Base-by-base conservation (phyloP, 1,140 invertebrate species). In the Ptiloglossa arizonensis region DNA sequence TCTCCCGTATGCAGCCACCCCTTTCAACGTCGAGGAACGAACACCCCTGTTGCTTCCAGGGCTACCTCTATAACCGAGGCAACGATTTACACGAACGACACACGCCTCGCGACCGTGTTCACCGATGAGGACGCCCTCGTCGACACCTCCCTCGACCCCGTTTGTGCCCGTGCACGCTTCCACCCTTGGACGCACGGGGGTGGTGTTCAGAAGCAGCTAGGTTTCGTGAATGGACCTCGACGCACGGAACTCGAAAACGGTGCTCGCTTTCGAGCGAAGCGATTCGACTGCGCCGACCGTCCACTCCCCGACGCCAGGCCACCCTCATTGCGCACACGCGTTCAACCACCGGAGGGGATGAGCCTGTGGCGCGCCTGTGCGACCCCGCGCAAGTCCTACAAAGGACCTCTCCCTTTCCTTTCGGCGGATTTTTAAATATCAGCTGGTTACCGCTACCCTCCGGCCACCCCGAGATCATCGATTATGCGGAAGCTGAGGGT, bases 151-250 rank as follows among this genome's bases (percentile, higher is more conserved):
- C 32, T 11, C 27, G 5, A 35, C 15, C 57, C n/a, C 62, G 22
- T 29, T 19, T 57, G 32, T 52, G 50, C 32, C 35, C 32, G 15
- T 24, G 52, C 68, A 60, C 68, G 24, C 35, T 50, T 54, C 48
- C 5, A 41, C 35, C 48, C 48, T n/a, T 48, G 27, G 24, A 29
- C 48, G 35, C 64, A 62, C 35, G 62, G 62, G 62, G 71, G 27
- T 22, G 71, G 24, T 32, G 54, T 69, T 29, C 46, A 32, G 52
- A n/a, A n/a, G 38, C 29, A 22, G 59, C 35, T 41, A 46, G 71
- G 19, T 79, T 81, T 81, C 78, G 89, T 89, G 88, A 90, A 90
- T 90, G 88, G 79, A 19, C 24, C n/a, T 77, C 80, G 77, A 68
- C 69, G 70, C 72, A 5, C 60, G 52, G 27, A 35, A n/a, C 64